These are phyloP conservation scores for Epinotia brunnichana DNA, from an alignment of 2,888 invertebrate species.

Conservation along the genomic window DNA sequence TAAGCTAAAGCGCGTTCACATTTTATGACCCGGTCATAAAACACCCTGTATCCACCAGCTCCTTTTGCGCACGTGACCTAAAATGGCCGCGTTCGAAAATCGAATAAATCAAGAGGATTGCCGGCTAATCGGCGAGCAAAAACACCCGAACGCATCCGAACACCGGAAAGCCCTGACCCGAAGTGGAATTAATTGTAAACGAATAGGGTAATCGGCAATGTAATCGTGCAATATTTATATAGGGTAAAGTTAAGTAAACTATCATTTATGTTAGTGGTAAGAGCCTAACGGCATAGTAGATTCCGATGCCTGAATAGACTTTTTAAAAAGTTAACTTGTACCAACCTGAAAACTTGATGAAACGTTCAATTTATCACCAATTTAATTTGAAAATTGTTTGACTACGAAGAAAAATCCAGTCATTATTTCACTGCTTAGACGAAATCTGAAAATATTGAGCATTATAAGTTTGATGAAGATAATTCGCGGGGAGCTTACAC, in stretches of 20 bases:
- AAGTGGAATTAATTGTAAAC: constrained; percentile 37
- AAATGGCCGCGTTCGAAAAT: constrained; percentile 75
- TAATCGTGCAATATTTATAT: constrained; percentile 32
- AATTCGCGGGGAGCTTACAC: constrained; percentile 63
- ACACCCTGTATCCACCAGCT: constrained; percentile 57
- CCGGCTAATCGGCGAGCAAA: constrained; percentile 70
- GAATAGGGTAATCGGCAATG: constrained; percentile 42
- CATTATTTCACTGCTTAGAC: constrained; percentile 33
- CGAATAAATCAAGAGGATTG: constrained; percentile 80
- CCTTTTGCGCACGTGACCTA: constrained; percentile 73
- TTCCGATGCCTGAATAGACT: background rate
- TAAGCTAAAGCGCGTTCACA: background rate
- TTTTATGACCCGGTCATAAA: constrained; percentile 39
- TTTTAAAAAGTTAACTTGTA: background rate
- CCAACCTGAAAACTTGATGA: background rate
- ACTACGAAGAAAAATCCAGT: constrained; percentile 12
- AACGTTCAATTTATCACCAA: constrained; percentile 5
- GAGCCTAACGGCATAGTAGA: background rate
- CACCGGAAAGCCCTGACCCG: constrained; percentile 25
- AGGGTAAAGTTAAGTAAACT: constrained; percentile 32
- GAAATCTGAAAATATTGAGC: constrained; percentile 40
- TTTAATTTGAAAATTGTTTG: constrained; percentile 15
- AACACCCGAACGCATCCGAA: constrained; percentile 53
- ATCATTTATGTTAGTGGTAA: background rate
- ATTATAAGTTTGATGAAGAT: constrained; percentile 44